These are phyloP conservation scores for Cnemophilus loriae DNA, from an alignment of 2,113 vertebrate genomes.

Conservation along the genomic window DNA sequence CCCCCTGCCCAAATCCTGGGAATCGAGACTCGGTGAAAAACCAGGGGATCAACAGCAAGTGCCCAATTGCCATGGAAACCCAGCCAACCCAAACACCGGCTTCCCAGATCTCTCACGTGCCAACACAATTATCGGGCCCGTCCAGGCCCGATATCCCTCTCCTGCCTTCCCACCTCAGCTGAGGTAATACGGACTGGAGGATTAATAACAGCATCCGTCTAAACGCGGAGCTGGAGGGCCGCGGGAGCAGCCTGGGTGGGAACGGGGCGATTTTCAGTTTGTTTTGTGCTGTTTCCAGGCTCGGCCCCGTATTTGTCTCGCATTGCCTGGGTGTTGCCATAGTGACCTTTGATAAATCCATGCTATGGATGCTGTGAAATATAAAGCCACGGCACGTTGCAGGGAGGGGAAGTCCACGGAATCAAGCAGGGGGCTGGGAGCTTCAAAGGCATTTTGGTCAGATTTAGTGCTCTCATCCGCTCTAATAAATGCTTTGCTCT, in stretches of 20 bases:
- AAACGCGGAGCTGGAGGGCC: background rate
- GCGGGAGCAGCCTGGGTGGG: background rate
- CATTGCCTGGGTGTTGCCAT: conserved; percentile 35
- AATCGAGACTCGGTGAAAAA: background rate
- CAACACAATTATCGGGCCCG: background rate
- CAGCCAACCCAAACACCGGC: background rate
- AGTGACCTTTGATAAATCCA: conserved; percentile 48
- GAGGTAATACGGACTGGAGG: background rate
- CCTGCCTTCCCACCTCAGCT: background rate
- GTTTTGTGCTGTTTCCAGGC: conserved; percentile 55
- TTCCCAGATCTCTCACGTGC: conserved; percentile 42
- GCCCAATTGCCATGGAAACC: conserved; percentile 3
- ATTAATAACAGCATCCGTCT: background rate
- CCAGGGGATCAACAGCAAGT: background rate
- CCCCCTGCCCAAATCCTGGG: background rate
- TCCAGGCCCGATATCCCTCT: background rate
- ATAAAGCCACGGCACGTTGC: background rate
- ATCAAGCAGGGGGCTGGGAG: background rate
- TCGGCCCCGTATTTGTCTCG: background rate
- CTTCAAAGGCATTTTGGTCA: background rate
- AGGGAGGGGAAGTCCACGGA: background rate
- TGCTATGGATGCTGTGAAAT: conserved; percentile 45
- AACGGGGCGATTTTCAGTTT: conserved; percentile 7
- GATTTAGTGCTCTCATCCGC: background rate
- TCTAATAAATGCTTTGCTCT: background rate